A percentile compares a stretch with the other conserved stretches of the same genome.
phyloP scores from a whole-genome alignment of 1,140 invertebrate genomes.

The Papilio machaon region DNA sequence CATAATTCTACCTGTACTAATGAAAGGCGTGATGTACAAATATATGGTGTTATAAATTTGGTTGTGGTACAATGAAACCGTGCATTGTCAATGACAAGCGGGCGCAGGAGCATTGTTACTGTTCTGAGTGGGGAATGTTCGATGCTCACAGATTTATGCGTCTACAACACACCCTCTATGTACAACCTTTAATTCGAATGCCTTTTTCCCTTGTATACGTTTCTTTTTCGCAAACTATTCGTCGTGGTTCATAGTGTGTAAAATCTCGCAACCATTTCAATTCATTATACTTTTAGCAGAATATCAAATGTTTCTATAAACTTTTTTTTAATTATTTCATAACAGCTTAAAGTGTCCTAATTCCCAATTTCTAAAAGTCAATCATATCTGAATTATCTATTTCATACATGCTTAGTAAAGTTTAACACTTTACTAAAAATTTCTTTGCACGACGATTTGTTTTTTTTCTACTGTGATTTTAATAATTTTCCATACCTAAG shows the following conservation, averaged over 20 bases:
- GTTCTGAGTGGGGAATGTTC: constrained; percentile 49
- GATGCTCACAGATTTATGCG: constrained; percentile 55
- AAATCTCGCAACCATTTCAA: background rate
- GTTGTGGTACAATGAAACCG: constrained; percentile 43
- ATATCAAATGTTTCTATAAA: too few species aligned
- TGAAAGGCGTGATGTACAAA: background rate
- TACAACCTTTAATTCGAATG: constrained; percentile 27
- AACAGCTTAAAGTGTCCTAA: too few species aligned
- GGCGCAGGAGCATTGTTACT: constrained; percentile 41
- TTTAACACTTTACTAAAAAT: too few species aligned
- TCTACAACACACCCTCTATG: constrained; percentile 39
- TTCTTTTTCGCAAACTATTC: constrained; percentile 9
- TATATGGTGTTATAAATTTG: constrained; percentile 17
- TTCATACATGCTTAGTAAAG: too few species aligned
- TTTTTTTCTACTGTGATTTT: too few species aligned
- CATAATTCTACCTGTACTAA: background rate
- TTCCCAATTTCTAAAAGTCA: too few species aligned
- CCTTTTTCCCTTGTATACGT: constrained; percentile 16
- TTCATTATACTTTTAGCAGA: too few species aligned
- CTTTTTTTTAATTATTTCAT: too few species aligned
- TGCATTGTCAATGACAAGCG: constrained; percentile 43
- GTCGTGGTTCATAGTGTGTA: background rate
- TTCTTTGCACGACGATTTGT: too few species aligned
- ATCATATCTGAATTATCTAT: too few species aligned
- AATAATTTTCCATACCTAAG: too few species aligned